phyloP scores from a whole-genome alignment of 2,113 vertebrate genomes.

The Alouatta palliata region DNA sequence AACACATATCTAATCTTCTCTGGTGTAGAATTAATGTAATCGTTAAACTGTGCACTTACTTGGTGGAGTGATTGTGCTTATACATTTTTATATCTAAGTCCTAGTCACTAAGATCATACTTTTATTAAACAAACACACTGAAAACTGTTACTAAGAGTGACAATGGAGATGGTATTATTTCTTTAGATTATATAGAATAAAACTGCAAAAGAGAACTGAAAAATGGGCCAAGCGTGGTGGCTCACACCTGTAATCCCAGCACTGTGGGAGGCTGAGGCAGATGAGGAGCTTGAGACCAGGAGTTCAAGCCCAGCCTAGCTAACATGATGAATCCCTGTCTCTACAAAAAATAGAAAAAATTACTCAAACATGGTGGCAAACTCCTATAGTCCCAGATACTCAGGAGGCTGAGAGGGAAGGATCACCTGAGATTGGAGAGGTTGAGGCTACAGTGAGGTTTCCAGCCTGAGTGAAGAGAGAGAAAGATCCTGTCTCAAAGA shows the following conservation, averaged over 20 bases:
- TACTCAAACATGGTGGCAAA: too few species aligned
- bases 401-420: too few species aligned
- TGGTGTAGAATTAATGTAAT: neutral
- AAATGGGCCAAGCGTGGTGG: neutral
- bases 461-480: too few species aligned
- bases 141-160: neutral
- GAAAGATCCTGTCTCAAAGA: neutral
- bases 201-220: neutral
- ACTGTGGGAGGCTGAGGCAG: too few species aligned
- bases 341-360: too few species aligned
- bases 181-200: neutral
- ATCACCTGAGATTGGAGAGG: too few species aligned
- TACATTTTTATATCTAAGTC: neutral
- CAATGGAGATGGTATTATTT: neutral
- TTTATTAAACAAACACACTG: neutral
- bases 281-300: too few species aligned
- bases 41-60: neutral
- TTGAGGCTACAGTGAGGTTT: too few species aligned
- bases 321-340: too few species aligned
- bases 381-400: too few species aligned
- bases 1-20: neutral
- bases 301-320: too few species aligned
- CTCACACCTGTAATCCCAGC: too few species aligned
- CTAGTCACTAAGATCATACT: neutral
- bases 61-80: neutral